Evolutionary conservation across 2,113 vertebrate genomes (phyloP).

Genomic region (Lipophrys pholis): DNA sequence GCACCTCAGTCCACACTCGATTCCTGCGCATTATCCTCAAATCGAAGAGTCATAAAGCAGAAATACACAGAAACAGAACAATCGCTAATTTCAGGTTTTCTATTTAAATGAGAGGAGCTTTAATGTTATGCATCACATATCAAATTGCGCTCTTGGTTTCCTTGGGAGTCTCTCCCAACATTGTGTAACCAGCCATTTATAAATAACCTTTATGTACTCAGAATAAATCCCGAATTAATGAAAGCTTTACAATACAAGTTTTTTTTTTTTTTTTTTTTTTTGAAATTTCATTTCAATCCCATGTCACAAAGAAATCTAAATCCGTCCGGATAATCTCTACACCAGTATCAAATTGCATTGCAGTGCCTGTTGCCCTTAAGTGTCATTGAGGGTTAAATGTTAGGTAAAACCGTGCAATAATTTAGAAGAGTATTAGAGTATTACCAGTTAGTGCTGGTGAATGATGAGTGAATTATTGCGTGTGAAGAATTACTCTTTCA

Average conservation of each 20-base stretch:
- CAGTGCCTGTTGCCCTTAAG: conserved; percentile 66
- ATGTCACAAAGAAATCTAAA: conserved; percentile 79
- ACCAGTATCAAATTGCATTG: conserved; percentile 63
- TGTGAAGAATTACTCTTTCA: neutral
- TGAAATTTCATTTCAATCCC: conserved; percentile 76
- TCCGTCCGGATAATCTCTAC: conserved; percentile 76
- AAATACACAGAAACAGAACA: neutral
- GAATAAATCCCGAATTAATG: conserved; percentile 77
- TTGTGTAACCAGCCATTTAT: conserved; percentile 47
- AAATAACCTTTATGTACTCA: conserved; percentile 60
- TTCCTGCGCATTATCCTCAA: conserved; percentile 18
- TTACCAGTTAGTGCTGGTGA: conserved; percentile 1
- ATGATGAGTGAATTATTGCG: neutral
- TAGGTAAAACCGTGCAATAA: conserved; percentile 19
- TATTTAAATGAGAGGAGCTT: neutral
- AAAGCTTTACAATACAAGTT: conserved; percentile 67
- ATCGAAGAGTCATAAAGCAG: conserved; percentile 6
- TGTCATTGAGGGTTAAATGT: conserved; percentile 60
- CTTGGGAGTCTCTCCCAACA: conserved; percentile 10
- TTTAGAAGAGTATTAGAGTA: neutral
- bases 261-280: conserved; percentile 19
- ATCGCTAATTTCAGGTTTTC: neutral
- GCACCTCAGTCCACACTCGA: conserved; percentile 6
- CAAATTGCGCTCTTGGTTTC: conserved; percentile 16
- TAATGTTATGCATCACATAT: neutral